Evolutionary conservation across 2,888 invertebrate species (phyloP).

Genomic region (Pterostichus niger): DNA sequence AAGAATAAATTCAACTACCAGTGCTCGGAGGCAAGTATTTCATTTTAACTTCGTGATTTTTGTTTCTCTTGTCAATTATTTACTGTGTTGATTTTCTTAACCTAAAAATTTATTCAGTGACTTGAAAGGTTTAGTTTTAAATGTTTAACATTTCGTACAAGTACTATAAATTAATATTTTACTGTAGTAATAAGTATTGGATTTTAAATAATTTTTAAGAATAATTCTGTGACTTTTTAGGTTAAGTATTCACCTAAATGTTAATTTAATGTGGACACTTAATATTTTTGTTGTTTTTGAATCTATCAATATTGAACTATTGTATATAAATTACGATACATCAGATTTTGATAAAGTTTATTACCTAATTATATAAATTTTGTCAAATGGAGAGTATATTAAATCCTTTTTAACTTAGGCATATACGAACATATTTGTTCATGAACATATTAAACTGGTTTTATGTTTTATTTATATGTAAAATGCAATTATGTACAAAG

Average conservation of each 20-base stretch:
- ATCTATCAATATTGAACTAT: constrained; percentile 24
- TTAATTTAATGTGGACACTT: constrained; percentile 28
- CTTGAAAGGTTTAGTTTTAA: constrained; percentile 31
- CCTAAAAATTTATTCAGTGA: constrained; percentile 31
- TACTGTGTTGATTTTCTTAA: constrained; percentile 37
- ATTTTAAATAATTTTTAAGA: constrained; percentile 41
- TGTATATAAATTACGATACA: constrained; percentile 40
- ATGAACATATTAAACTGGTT: constrained; percentile 60
- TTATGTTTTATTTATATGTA: constrained; percentile 44
- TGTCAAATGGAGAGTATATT: constrained; percentile 38
- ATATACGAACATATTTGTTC: constrained; percentile 53
- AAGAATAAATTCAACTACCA: constrained; percentile 35
- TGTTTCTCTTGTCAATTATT: constrained; percentile 27
- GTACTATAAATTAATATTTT: constrained; percentile 39
- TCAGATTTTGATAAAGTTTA: constrained; percentile 39
- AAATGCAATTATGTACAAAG: constrained; percentile 50
- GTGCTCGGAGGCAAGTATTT: constrained; percentile 56
- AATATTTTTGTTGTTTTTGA: constrained; percentile 49
- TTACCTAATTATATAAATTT: constrained; percentile 30
- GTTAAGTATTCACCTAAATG: constrained; percentile 36
- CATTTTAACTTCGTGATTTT: constrained; percentile 42
- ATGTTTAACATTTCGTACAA: constrained; percentile 30
- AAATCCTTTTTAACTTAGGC: constrained; percentile 37
- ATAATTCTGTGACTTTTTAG: constrained; percentile 38
- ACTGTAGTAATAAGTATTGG: constrained; percentile 15